Percentiles rank a stretch among this genome's conserved stretches.
Conservation (phyloP, 2,888 invertebrate genomes). For the Antheraea yamamai region DNA sequence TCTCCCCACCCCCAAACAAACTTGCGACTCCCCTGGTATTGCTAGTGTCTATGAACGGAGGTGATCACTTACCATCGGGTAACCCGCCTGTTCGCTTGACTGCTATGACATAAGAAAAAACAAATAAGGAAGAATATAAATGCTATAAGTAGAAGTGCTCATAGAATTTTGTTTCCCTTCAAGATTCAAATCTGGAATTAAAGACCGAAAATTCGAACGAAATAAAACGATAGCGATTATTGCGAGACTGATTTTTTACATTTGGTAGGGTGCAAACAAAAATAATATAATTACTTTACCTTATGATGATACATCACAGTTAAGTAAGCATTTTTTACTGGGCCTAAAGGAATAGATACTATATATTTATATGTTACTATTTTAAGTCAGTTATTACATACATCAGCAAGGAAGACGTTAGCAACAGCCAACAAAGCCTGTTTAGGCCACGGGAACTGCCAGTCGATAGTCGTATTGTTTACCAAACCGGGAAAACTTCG, state of each 20-base stretch:
- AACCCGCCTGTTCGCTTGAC: too few relatives aligned
- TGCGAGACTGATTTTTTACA: too few relatives aligned
- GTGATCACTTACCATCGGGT: too few relatives aligned
- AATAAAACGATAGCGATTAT: too few relatives aligned
- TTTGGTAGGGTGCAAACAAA: too few relatives aligned
- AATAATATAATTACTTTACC: too few relatives aligned
- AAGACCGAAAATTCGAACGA: too few relatives aligned
- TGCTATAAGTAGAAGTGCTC: neutral
- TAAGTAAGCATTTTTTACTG: neutral
- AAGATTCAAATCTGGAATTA: neutral
- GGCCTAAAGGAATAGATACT: neutral
- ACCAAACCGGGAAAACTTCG: constrained; percentile 96
- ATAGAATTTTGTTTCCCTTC: neutral
- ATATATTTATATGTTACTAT: neutral
- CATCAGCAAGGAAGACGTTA: constrained; percentile 90
- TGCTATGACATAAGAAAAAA: neutral
- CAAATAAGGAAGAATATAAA: neutral
- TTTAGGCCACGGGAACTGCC: constrained; percentile 96
- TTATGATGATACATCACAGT: neutral
- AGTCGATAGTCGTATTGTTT: constrained; percentile 95
- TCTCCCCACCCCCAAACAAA: too few relatives aligned
- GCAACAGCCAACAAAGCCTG: constrained; percentile 95
- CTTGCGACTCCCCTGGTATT: too few relatives aligned
- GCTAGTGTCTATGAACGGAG: too few relatives aligned
- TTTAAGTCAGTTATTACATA: constrained; percentile 58